phyloP scores from a whole-genome alignment of 1,140 invertebrate species.

The Globodera ellingtonae region DNA sequence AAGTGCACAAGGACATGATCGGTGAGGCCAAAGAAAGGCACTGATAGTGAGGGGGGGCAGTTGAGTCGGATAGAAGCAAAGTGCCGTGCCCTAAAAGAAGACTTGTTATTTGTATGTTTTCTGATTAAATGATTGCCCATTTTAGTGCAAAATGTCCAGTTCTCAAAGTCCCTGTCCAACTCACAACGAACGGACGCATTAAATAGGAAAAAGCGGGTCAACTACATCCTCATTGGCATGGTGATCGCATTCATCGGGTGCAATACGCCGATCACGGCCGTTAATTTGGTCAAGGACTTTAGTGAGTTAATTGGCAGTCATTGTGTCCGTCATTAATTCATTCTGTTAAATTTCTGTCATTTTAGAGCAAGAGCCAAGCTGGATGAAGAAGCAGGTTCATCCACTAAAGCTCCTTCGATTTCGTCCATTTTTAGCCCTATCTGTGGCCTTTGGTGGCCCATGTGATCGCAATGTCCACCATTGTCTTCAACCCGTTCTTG shows the following conservation, averaged over 20 bases:
- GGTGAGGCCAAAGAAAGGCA: constrained; percentile 4
- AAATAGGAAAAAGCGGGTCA: constrained; percentile 59
- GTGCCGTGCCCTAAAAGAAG: too few species aligned
- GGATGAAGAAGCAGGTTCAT: constrained; percentile 26
- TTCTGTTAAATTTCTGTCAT: constrained; percentile 18
- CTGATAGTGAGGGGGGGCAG: neutral
- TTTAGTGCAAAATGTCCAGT: constrained; percentile 57
- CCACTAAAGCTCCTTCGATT: neutral
- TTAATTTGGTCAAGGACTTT: constrained; percentile 63
- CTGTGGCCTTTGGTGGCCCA: constrained; percentile 62
- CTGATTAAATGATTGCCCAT: neutral
- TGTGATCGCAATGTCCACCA: constrained; percentile 62
- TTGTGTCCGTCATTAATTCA: neutral
- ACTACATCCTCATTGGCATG: constrained; percentile 64
- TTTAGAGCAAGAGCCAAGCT: constrained; percentile 57
- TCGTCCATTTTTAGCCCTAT: constrained; percentile 54
- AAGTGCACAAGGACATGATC: constrained; percentile 63
- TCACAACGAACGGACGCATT: constrained; percentile 60
- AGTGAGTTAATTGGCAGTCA: constrained; percentile 45
- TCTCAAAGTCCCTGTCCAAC: constrained; percentile 54
- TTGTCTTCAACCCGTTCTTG: constrained; percentile 63
- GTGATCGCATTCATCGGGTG: constrained; percentile 59
- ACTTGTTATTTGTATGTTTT: too few species aligned
- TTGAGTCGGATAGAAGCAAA: too few species aligned
- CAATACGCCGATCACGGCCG: constrained; percentile 58